Evolutionary conservation across 2,797 vertebrate species (phyloP), one percentile per base, ranked within the genome.

Genomic region (Cirrhinus mrigala): DNA sequence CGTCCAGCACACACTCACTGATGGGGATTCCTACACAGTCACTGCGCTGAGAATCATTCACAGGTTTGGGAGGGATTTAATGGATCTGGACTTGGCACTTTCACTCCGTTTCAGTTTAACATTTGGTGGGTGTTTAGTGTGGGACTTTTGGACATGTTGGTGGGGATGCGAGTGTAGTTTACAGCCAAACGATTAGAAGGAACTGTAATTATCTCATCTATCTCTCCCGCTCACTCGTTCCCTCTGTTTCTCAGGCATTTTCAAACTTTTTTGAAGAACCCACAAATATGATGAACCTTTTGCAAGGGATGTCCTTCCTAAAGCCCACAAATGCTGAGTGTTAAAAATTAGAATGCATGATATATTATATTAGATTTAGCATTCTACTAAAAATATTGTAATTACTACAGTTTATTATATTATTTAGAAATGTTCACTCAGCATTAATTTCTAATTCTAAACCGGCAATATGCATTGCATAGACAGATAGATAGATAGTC

Each of bases 81-180:
- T 33, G 66, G 64, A 79, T 69, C 75, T 70, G 58, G 27, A 66
- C 58, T 68, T 76, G 83, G 64, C 50, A 2, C 11, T 37, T 37
- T 37, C 20, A 5, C 29, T 74, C 20, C 33, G 22, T 68, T 54
- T 79, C 64, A 70, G 12, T 60, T 11, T 29, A 56, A 18, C 75
- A 84, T 79, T 84, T 79, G 83, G 64, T 84, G 40, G 64, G 52
- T 76, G 46, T 84, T 84, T 79, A 79, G 14, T 46, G 75, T 79
- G 40, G 66, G 74, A 78, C n/a, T 77, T 78, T 58, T 78, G 73
- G 74, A 78, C 62, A 69, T 46, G 83, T 58, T 50, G 16, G 18
- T 60, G 75, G 74, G 52, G 22, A 40, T 79, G 75, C n/a, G 18
- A 70, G 54, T 70, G 12, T 84, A 58, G n/a, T 77, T 79, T 68